Conservation (phyloP, 1,140 invertebrate genomes). For the Sycobia sp. region DNA sequence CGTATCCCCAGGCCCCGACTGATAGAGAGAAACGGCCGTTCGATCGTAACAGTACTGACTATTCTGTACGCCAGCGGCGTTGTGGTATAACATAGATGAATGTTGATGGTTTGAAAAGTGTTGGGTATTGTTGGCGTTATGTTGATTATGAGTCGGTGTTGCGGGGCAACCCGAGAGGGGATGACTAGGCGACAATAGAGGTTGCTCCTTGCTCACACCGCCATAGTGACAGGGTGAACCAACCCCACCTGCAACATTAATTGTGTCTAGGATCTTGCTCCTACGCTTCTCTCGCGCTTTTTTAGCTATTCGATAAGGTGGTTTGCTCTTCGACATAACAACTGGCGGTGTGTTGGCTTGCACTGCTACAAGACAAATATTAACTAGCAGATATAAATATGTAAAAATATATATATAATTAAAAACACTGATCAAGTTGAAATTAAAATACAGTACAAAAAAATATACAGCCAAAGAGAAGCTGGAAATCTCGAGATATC, state of each 20-base stretch:
- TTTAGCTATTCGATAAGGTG: constrained; percentile 30
- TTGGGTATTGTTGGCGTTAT: constrained; percentile 60
- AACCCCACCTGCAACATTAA: constrained; percentile 67
- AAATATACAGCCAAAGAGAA: not conserved
- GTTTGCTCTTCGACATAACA: constrained; percentile 30
- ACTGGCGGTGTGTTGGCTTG: constrained; percentile 21
- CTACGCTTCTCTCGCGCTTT: constrained; percentile 21
- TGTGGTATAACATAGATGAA: constrained; percentile 63
- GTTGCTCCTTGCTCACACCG: constrained; percentile 57
- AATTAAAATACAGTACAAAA: not conserved
- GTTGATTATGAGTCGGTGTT: constrained; percentile 55
- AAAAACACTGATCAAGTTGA: too few species aligned
- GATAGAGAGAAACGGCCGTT: constrained; percentile 63
- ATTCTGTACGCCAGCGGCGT: constrained; percentile 57
- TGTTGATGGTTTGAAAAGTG: constrained; percentile 58
- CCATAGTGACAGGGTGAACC: constrained; percentile 64
- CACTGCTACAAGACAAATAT: constrained; percentile 31
- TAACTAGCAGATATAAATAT: constrained; percentile 19
- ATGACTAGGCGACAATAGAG: constrained; percentile 64
- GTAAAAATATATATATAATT: constrained; percentile 6
- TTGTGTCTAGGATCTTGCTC: constrained; percentile 46
- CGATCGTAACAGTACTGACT: constrained; percentile 69
- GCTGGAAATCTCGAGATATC: constrained; percentile 17
- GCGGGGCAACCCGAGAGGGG: constrained; percentile 58
- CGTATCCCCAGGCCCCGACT: constrained; percentile 61